Evolutionary conservation across 2,113 vertebrate genomes (phyloP).

Genomic region (Ramphastos sulfuratus): DNA sequence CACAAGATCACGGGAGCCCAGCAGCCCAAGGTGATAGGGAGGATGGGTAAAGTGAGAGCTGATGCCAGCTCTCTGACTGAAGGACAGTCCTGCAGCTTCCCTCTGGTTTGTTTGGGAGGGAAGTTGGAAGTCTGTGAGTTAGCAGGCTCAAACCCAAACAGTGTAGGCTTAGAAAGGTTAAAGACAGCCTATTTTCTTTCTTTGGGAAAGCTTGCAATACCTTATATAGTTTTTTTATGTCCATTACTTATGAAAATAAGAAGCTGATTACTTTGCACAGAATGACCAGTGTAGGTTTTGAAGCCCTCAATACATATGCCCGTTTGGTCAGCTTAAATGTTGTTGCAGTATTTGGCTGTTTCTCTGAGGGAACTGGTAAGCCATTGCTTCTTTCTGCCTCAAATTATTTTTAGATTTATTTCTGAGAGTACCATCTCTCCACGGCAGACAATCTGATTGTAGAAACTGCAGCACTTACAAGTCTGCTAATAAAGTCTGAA

Average conservation of each 20-base stretch:
- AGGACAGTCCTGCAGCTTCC: background rate
- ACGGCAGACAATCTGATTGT: background rate
- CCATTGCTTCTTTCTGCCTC: background rate
- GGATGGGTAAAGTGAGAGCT: background rate
- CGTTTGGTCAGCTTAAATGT: background rate
- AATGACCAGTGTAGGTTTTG: background rate
- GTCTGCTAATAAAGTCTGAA: conserved; percentile 8
- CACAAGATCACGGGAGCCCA: background rate
- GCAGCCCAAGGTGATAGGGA: background rate
- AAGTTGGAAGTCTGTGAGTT: background rate
- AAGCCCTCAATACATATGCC: background rate
- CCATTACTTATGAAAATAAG: background rate
- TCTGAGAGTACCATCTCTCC: background rate
- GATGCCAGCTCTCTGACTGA: background rate
- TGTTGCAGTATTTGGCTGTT: background rate
- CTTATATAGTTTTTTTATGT: background rate
- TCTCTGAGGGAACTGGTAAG: background rate
- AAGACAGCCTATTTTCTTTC: background rate
- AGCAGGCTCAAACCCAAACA: background rate
- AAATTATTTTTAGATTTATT: background rate
- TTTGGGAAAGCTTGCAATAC: background rate
- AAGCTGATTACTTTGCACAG: background rate
- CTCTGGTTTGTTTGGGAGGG: background rate
- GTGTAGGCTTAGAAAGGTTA: background rate
- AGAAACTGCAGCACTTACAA: background rate